A percentile compares a stretch with the other conserved stretches of the same genome.
These are phyloP conservation scores for Dorcus parallelipipedus DNA, from an alignment of 2,888 invertebrate genomes.

Conservation along the genomic window DNA sequence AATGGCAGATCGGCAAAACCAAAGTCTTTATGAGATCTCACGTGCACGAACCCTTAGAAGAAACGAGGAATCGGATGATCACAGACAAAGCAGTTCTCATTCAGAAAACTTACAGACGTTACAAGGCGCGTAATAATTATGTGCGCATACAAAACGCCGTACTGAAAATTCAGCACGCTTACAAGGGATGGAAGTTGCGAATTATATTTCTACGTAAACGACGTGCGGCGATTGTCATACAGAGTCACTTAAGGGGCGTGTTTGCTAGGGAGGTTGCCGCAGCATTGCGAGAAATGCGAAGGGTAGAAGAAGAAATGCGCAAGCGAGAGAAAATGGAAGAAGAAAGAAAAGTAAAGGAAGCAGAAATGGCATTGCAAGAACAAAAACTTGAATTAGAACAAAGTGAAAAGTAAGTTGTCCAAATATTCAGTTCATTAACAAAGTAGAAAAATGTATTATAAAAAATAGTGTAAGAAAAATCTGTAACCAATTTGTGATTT, in stretches of 20 bases:
- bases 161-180: constrained; percentile 76
- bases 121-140: constrained; percentile 64
- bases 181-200: constrained; percentile 80
- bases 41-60: constrained; percentile 82
- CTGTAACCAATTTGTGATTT: too few relatives aligned
- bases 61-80: constrained; percentile 67
- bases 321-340: constrained; percentile 72
- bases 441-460: neutral
- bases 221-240: constrained; percentile 82
- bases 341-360: constrained; percentile 61
- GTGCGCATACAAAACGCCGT: constrained; percentile 63
- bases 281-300: constrained; percentile 80
- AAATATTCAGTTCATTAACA: neutral
- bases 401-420: constrained; percentile 56
- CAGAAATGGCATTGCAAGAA: constrained; percentile 49
- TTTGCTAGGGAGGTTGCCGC: constrained; percentile 87
- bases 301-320: constrained; percentile 83
- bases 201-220: constrained; percentile 76
- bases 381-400: constrained; percentile 57
- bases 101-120: constrained; percentile 72
- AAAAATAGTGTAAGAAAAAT: too few relatives aligned
- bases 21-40: constrained; percentile 81
- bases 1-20: constrained; percentile 86
- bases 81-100: constrained; percentile 68
- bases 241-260: constrained; percentile 81